Conservation (phyloP, 2,797 vertebrate genomes). For the Danio aesculapii region DNA sequence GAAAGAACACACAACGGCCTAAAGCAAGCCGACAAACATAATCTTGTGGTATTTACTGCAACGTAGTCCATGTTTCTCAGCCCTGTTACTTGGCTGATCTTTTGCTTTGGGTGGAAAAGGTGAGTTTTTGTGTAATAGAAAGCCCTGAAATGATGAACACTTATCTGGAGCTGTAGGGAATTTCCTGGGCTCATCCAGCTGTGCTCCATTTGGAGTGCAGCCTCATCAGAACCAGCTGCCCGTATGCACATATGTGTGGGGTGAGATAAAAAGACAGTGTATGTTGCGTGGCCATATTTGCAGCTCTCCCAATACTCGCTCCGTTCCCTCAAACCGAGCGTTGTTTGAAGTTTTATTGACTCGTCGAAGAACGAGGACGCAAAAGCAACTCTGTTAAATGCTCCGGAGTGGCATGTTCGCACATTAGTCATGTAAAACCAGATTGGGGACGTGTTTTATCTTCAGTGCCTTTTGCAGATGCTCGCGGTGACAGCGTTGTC, state of each 20-base stretch:
- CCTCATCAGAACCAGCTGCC: slow-evolving; percentile 78
- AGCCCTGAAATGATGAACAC: slow-evolving; percentile 71
- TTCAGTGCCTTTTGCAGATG: slow-evolving; percentile 25
- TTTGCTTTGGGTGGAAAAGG: slow-evolving; percentile 64
- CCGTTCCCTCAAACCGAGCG: slow-evolving; percentile 6
- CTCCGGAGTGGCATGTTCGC: slow-evolving; percentile 10
- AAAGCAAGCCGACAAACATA: slow-evolving; percentile 55
- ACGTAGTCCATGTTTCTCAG: slow-evolving; percentile 51
- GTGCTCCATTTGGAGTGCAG: slow-evolving; percentile 71
- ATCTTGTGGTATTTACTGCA: slow-evolving; percentile 64
- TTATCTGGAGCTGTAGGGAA: slow-evolving; percentile 77
- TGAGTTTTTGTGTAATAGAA: slow-evolving; percentile 67
- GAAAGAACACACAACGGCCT: slow-evolving; percentile 26
- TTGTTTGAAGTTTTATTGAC: slow-evolving; percentile 45
- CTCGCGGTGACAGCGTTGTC: not conserved
- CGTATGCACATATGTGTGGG: slow-evolving; percentile 60
- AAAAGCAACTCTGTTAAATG: slow-evolving; percentile 33
- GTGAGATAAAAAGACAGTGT: slow-evolving; percentile 48
- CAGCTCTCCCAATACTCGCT: slow-evolving; percentile 33
- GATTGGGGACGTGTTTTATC: slow-evolving; percentile 21
- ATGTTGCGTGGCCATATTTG: slow-evolving; percentile 33
- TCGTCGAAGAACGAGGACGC: slow-evolving; percentile 15
- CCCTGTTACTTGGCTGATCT: slow-evolving; percentile 50
- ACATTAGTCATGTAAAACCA: slow-evolving; percentile 33
- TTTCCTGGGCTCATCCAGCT: slow-evolving; percentile 78